Percentiles rank a stretch among this genome's conserved stretches.
Conservation (phyloP, 1,140 invertebrate genomes). For the Hylaeus anthracinus region DNA sequence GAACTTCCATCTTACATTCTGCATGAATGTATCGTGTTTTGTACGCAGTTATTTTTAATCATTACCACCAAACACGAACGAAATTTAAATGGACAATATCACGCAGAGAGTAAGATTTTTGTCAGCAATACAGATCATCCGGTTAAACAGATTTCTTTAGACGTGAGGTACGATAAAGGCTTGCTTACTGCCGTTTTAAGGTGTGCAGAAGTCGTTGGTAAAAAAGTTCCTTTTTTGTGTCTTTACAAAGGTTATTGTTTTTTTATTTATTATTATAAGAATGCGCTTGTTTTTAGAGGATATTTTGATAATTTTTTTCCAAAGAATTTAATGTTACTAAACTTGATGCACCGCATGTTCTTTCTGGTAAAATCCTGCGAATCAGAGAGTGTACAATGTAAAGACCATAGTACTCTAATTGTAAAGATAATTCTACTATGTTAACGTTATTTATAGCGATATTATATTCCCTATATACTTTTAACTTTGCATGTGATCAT, state of each 20-base stretch:
- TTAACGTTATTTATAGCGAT: constrained; percentile 37
- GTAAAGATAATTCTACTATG: constrained; percentile 34
- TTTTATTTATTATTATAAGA: constrained; percentile 40
- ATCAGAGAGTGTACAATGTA: constrained; percentile 38
- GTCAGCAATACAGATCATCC: constrained; percentile 40
- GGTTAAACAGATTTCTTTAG: constrained; percentile 22
- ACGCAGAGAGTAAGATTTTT: constrained; percentile 47
- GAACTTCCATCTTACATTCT: constrained; percentile 35
- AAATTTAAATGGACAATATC: constrained; percentile 48
- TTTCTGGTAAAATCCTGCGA: constrained; percentile 61
- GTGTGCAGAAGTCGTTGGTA: constrained; percentile 62
- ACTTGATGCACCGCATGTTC: constrained; percentile 30
- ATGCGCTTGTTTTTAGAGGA: constrained; percentile 17
- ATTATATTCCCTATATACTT: constrained; percentile 36
- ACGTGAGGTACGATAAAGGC: constrained; percentile 46
- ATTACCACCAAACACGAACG: constrained; percentile 24
- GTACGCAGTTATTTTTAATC: constrained; percentile 52
- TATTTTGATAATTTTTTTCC: constrained; percentile 42
- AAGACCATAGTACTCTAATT: constrained; percentile 39
- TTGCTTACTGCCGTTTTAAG: constrained; percentile 72
- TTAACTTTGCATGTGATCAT: constrained; percentile 43
- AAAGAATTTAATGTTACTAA: constrained; percentile 10
- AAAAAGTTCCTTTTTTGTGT: constrained; percentile 59
- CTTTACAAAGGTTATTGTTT: constrained; percentile 32
- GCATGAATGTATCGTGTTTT: constrained; percentile 48